A percentile compares a stretch with the other conserved stretches of the same genome.
Conservation (phyloP, 2,888 invertebrate genomes). For the Choristoneura rosaceana region DNA sequence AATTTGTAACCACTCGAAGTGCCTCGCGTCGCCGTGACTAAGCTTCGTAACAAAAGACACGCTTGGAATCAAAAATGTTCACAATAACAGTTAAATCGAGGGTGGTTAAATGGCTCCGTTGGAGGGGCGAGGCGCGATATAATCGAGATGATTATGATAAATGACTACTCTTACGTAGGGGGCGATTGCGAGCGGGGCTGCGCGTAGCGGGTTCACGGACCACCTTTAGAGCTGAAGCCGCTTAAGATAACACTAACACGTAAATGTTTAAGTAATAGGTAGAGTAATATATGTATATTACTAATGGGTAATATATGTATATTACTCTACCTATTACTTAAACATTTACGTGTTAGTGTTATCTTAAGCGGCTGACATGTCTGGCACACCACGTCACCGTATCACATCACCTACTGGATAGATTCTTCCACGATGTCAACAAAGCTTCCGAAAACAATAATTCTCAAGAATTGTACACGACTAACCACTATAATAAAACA, state of each 20-base stretch:
- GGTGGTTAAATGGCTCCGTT: conserved; percentile 74
- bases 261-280: background rate
- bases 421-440: no score
- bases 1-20: conserved; percentile 44
- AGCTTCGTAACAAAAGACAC: conserved; percentile 62
- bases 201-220: conserved; percentile 34
- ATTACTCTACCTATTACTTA: no score
- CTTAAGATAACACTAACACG: background rate
- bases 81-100: conserved; percentile 83
- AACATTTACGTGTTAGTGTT: no score
- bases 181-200: conserved; percentile 45
- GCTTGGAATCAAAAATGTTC: conserved; percentile 72
- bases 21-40: conserved; percentile 53
- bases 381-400: no score
- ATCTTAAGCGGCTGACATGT: no score
- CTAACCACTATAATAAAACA: no score
- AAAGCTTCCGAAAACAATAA: no score
- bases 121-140: conserved; percentile 77
- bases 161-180: conserved; percentile 63
- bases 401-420: no score
- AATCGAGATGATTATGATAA: conserved; percentile 83
- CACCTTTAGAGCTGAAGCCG: background rate
- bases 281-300: no score
- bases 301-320: no score
- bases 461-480: no score